Evolutionary conservation across 1,140 invertebrate genomes (phyloP), one percentile per base, ranked within the genome.

Genomic region (Harlomillsia oculata): DNA sequence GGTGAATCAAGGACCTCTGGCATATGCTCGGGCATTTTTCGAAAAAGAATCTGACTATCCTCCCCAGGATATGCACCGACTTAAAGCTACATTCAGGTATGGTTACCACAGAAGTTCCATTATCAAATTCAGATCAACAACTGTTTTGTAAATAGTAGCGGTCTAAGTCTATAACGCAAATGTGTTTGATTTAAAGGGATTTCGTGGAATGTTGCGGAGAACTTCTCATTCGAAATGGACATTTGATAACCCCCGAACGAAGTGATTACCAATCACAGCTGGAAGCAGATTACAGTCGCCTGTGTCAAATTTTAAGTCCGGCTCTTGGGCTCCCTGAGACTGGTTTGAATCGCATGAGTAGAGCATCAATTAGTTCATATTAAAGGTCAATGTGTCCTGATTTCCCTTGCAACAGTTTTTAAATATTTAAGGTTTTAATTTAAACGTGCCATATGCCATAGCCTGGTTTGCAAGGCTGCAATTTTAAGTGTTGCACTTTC

Each of bases 131-230:
- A n/a, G n/a, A n/a, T n/a, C n/a, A n/a, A n/a, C n/a, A n/a, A n/a
- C n/a, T n/a, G n/a, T n/a, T n/a, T n/a, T n/a, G n/a, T 11, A 18
- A 28, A 25, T 28, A 26, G 9, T 14, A 39, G 5, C 26, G 9
- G 8, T 20, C 21, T 8, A 2, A 11, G 11, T 8, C 3, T 21
- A n/a, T 23, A 41, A 28, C 11, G 3, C 16, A 32, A 29, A 44
- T 45, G 20, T 40, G 26, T 46, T 36, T 57, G 13, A 29, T 6
- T 49, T 49, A n/a, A 30, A 65, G 64, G 40, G 64, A 65, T 53
- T 65, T 65, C 56, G 64, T 65, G 18, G 64, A 65, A 46, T 65
- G 64, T 40, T 65, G 64, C 44, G 60, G 64, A 29, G 60, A 65
- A 20, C 20, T 65, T 3, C 52, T 65, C 9, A 59, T 62, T 16